These are phyloP conservation scores for Staurois parvus DNA, from an alignment of 2,797 vertebrate genomes.

Conservation along the genomic window DNA sequence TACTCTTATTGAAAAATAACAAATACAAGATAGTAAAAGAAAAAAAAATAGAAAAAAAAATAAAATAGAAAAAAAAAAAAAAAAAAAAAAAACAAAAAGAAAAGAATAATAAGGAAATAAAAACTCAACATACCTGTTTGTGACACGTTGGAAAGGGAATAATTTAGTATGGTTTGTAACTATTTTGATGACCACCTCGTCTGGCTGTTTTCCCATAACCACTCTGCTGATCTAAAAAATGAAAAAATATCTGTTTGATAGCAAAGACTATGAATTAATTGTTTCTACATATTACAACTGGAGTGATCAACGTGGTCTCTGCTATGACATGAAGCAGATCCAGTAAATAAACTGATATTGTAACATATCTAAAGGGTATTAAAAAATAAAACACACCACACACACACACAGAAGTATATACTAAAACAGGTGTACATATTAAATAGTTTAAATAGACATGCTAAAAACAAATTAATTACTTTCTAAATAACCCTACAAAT, in stretches of 20 bases:
- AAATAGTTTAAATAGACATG: too few species aligned
- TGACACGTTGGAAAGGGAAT: slow-evolving; percentile 81
- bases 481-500: too few species aligned
- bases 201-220: slow-evolving; percentile 98
- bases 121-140: slow-evolving; percentile 87
- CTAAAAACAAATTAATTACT: too few species aligned
- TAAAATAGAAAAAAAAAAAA: slow-evolving; percentile 58
- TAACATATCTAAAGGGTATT: too few species aligned
- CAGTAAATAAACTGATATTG: background rate
- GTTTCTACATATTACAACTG: background rate
- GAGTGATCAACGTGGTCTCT: slow-evolving; percentile 2
- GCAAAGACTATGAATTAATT: slow-evolving; percentile 52
- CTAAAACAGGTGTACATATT: too few species aligned
- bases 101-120: slow-evolving; percentile 43
- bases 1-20: slow-evolving; percentile 63
- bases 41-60: too few species aligned
- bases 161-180: slow-evolving; percentile 99
- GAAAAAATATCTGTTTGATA: slow-evolving; percentile 72
- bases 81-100: background rate
- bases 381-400: too few species aligned
- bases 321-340: background rate
- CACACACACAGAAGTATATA: background rate
- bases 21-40: background rate
- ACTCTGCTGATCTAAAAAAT: slow-evolving; percentile 90
- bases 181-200: slow-evolving; percentile 97